Base-by-base conservation (phyloP, 2,888 invertebrate genomes). In the Palloptera scutellata region DNA sequence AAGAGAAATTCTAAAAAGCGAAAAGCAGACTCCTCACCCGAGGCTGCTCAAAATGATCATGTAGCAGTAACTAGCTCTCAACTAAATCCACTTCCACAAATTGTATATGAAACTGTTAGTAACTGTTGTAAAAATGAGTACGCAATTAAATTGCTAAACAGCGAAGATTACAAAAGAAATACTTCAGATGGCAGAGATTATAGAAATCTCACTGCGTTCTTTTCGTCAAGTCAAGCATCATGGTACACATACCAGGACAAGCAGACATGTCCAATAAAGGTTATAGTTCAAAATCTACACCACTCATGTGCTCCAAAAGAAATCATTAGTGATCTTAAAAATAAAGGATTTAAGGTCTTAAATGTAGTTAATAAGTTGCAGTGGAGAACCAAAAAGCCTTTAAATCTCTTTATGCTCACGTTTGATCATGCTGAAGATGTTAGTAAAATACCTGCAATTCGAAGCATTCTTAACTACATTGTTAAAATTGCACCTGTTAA, bases 201-300 rank as follows among this genome's bases (percentile, higher is more conserved):
- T 19, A 54, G 66, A 54, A 13, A 1, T 11, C 12, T 67, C 12
- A 62, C 67, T 12, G 58, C n/a, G 42, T 8, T 19, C 3, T 62
- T 67, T 17, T 30, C 43, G 3, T 57, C 3, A 2, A 1, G 4
- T n/a, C 17, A 67, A 1, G 43, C 58, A 9, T 40, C 61, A 1
- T 62, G 52, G 67, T 45, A 67, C 42, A 30, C 42, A 1, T 67
- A 62, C 42, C 42, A 67, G 57, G 30, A 67, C 51, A 67, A 58
- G 19, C 67, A 62, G 48, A 13, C 58, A 20, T 17, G 62, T 6
- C 62, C 57, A 8, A 67, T 67, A 13, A 62, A 45, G 58, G 62
- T 63, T 19, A 40, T 67, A 9, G 63, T 43, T 19, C 62, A 62
- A 62, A 51, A 67, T 51, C 42, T 67, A 1, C 67, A 62, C 12